Evolutionary conservation across 2,113 vertebrate species (phyloP).

Genomic region (Pitta sordida): DNA sequence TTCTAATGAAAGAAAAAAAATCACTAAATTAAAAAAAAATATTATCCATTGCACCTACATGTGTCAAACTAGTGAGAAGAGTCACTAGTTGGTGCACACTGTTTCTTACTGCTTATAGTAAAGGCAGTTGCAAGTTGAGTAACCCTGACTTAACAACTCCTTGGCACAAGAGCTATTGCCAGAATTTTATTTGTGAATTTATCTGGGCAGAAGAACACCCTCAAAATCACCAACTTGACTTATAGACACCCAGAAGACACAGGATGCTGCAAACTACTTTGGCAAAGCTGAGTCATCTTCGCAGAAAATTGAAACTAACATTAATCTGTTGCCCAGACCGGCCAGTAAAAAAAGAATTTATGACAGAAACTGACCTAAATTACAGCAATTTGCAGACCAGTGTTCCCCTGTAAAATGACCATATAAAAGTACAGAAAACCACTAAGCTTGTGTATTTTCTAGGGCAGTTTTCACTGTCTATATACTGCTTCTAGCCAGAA

Average conservation of each 20-base stretch:
- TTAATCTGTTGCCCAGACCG: neutral
- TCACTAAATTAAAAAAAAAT: neutral
- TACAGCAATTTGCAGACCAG: neutral
- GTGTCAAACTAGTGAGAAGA: neutral
- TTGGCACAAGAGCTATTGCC: neutral
- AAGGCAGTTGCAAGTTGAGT: neutral
- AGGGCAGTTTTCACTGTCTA: neutral
- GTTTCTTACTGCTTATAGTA: neutral
- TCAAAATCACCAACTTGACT: neutral
- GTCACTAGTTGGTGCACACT: fast-evolving
- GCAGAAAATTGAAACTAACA: neutral
- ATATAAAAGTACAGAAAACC: neutral
- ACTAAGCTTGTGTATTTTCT: neutral
- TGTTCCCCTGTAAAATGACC: neutral
- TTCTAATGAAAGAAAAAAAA: neutral
- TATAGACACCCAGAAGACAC: neutral
- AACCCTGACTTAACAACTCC: neutral
- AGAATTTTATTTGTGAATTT: neutral
- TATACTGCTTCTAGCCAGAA: neutral
- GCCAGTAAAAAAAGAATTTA: neutral
- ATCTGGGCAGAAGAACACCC: neutral
- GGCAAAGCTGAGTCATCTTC: neutral
- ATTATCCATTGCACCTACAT: neutral
- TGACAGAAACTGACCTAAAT: neutral
- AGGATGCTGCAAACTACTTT: neutral